Conservation (phyloP, 1,140 invertebrate species). For the Bombyx mandarina region DNA sequence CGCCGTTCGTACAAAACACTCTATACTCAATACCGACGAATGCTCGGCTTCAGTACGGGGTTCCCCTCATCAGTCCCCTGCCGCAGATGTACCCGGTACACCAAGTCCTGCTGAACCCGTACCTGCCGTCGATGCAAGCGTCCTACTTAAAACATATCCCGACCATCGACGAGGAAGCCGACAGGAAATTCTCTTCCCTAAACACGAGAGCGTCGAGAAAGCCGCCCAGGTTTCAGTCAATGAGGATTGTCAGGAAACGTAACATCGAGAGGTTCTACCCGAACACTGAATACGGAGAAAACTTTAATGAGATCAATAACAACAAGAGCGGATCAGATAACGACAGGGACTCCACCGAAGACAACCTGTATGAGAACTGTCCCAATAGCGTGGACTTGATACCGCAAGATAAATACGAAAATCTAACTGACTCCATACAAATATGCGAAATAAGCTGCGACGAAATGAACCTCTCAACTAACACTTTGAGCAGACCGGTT, state of each 20-base stretch:
- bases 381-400: conserved; percentile 41
- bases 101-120: conserved; percentile 54
- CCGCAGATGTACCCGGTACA: conserved; percentile 60
- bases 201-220: conserved; percentile 50
- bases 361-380: conserved; percentile 58
- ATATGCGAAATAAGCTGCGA: conserved; percentile 51
- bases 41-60: conserved; percentile 37
- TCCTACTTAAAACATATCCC: conserved; percentile 57
- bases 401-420: conserved; percentile 60
- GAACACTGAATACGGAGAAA: conserved; percentile 61
- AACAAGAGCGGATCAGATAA: conserved; percentile 41
- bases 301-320: conserved; percentile 63
- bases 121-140: conserved; percentile 52
- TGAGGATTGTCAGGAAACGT: conserved; percentile 60
- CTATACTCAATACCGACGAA: conserved; percentile 25
- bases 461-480: conserved; percentile 32
- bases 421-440: conserved; percentile 68
- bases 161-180: conserved; percentile 53
- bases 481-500: conserved; percentile 49
- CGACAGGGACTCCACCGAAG: conserved; percentile 30
- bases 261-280: conserved; percentile 68
- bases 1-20: conserved; percentile 56
- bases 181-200: conserved; percentile 53
- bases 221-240: conserved; percentile 54
- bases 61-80: conserved; percentile 52